Evolutionary conservation across 2,888 invertebrate species (phyloP).

Genomic region (Eilema caniola): DNA sequence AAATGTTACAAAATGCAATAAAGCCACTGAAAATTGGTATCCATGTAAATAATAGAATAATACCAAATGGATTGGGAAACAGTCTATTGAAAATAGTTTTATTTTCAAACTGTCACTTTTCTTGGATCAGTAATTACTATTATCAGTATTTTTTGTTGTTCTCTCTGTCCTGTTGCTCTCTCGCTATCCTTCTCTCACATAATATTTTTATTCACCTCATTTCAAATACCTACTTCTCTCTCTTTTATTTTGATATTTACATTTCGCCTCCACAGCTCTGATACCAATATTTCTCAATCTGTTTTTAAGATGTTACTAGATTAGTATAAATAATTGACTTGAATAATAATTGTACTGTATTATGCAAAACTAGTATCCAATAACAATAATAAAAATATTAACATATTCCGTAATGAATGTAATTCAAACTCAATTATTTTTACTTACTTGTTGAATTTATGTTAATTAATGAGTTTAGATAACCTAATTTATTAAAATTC

Average conservation of each 20-base stretch:
- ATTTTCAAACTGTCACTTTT: too few relatives aligned
- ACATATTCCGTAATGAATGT: neutral
- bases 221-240: neutral
- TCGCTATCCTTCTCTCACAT: neutral
- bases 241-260: neutral
- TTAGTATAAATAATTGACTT: neutral
- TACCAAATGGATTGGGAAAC: too few relatives aligned
- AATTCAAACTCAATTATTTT: neutral
- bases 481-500: neutral
- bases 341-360: neutral
- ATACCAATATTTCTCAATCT: neutral
- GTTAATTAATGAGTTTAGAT: neutral
- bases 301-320: neutral
- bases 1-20: too few relatives aligned
- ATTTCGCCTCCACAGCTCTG: neutral
- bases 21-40: too few relatives aligned
- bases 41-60: too few relatives aligned
- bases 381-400: neutral
- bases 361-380: neutral
- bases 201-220: too few relatives aligned
- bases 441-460: neutral
- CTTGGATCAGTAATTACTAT: too few relatives aligned
- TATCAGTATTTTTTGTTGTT: neutral
- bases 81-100: too few relatives aligned
- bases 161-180: too few relatives aligned